Conservation (phyloP, 2,113 vertebrate species). For the Sander lucioperca region DNA sequence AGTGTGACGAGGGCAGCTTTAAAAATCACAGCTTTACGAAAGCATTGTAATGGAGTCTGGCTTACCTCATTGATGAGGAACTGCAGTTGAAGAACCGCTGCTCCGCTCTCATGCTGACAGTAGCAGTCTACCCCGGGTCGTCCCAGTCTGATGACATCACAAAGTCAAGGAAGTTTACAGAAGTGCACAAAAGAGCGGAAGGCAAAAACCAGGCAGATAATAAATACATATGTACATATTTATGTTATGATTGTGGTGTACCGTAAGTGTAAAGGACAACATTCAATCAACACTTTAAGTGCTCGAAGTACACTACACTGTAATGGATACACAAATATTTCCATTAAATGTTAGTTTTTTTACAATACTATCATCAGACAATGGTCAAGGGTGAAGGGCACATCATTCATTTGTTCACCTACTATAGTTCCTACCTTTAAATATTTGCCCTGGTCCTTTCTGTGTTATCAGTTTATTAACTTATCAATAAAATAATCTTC, state of each 20-base stretch:
- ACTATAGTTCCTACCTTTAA: not conserved
- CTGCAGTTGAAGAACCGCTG: slow-evolving; percentile 95
- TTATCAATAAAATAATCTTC: not conserved
- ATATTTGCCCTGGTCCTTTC: not conserved
- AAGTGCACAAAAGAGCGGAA: not conserved
- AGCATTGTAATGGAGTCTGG: not conserved
- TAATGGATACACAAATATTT: not conserved
- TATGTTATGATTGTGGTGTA: slow-evolving; percentile 1
- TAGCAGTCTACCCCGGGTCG: slow-evolving; percentile 96
- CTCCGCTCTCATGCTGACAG: slow-evolving; percentile 96
- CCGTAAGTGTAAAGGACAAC: not conserved
- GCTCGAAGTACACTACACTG: not conserved
- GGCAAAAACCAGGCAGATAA: not conserved
- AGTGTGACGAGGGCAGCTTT: not conserved
- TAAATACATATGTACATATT: not conserved
- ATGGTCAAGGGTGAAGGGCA: not conserved
- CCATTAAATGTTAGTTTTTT: not conserved
- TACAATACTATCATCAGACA: not conserved
- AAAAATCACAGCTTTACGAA: not conserved
- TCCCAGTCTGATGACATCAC: slow-evolving; percentile 91
- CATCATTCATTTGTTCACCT: not conserved
- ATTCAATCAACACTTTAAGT: not conserved
- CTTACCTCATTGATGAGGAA: slow-evolving; percentile 99
- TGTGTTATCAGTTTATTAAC: not conserved
- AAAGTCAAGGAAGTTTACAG: slow-evolving; percentile 89